These are phyloP conservation scores for Ceratina calcarata DNA, from an alignment of 1,140 invertebrate genomes.

Conservation along the genomic window DNA sequence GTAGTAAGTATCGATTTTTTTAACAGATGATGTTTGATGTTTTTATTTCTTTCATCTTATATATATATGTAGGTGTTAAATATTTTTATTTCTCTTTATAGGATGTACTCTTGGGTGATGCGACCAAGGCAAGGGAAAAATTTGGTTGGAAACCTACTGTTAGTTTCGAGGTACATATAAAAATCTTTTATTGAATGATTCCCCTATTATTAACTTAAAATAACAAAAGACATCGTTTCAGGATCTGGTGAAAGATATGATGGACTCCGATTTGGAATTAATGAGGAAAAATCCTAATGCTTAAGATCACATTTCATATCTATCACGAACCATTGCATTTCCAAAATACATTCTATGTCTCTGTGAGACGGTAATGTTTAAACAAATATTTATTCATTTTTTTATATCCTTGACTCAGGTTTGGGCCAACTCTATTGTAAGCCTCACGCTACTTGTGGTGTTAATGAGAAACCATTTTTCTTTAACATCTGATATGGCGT, in stretches of 20 bases:
- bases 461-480: neutral
- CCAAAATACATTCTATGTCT: slow-evolving; percentile 34
- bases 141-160: slow-evolving; percentile 94
- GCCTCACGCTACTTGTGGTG: neutral
- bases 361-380: slow-evolving; percentile 27
- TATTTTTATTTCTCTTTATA: slow-evolving; percentile 75
- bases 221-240: slow-evolving; percentile 75
- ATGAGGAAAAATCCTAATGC: slow-evolving; percentile 96
- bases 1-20: slow-evolving; percentile 86
- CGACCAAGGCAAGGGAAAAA: slow-evolving; percentile 92
- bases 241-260: slow-evolving; percentile 97
- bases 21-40: neutral
- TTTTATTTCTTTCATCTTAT: neutral
- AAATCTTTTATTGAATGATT: slow-evolving; percentile 13
- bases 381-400: slow-evolving; percentile 19
- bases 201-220: slow-evolving; percentile 7
- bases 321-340: slow-evolving; percentile 38
- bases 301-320: slow-evolving; percentile 75
- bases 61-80: slow-evolving; percentile 10
- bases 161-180: slow-evolving; percentile 85
- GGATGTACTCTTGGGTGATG: slow-evolving; percentile 94
- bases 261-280: slow-evolving; percentile 94
- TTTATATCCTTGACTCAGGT: neutral
- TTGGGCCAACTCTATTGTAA: neutral
- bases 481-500: no score